Evolutionary conservation across 2,797 vertebrate genomes (phyloP), one percentile per base, ranked within the genome.

Genomic region (Labeo calbasu): DNA sequence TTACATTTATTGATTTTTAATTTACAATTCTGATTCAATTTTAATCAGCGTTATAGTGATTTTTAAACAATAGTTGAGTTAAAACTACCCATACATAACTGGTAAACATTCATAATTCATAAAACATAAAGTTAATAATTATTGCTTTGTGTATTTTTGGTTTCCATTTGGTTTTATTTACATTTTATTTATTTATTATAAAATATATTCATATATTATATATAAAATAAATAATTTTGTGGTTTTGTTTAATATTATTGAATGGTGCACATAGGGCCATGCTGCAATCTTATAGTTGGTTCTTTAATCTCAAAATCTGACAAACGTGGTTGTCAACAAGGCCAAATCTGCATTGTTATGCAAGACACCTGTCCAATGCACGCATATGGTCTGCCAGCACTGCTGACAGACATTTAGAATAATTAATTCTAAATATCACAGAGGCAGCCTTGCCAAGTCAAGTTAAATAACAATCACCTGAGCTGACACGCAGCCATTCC

Each of bases 381-480:
- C 0, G 43, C 25, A n/a, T 73, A 36, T 40, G 15, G 25, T 57
- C 69, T 85, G 23, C 51, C 70, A 57, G 36, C 9, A 5, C 17
- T 21, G 8, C 21, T 65, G 68, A 79, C 46, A 73, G 83, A 84
- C 57, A 65, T 79, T 79, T 32, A 68, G 36, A 80, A 59, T 66
- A 80, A 55, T 68, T 85, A 46, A 46, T 66, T 76, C 65, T 59
- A 68, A 76, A 76, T 76, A 85, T 76, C 61, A 81, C 63, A 77
- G 36, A 70, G 43, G 63, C 43, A 70, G 59, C 50, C 63, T 70
- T 53, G 61, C 11, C 46, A 76, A 81, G 23, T 80, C 70, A 85
- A 85, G 66, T 82, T 82, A 86, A 78, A 86, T 70, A 78, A 51
- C 66, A 82, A 70, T 71, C 65, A 65, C 55, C 69, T 65, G 17